These are phyloP conservation scores for Nephila pilipes DNA, from an alignment of 1,140 invertebrate species.

Conservation along the genomic window DNA sequence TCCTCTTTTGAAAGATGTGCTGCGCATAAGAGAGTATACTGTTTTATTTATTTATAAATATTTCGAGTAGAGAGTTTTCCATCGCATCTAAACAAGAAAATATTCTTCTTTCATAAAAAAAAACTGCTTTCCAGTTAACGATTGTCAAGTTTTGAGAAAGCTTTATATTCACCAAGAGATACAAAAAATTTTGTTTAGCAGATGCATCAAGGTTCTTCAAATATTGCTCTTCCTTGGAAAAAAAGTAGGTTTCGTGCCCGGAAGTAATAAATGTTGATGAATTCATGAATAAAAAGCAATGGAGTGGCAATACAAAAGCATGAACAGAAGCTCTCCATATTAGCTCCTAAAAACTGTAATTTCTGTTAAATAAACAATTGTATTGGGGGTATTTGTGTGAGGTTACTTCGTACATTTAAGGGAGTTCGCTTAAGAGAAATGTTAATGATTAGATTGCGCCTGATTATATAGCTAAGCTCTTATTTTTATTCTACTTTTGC, in stretches of 20 bases:
- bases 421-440: slow-evolving; percentile 3
- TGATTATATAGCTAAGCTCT: background rate
- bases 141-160: slow-evolving; percentile 5
- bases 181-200: background rate
- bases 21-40: background rate
- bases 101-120: background rate
- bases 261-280: slow-evolving; percentile 31
- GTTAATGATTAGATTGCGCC: background rate
- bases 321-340: background rate
- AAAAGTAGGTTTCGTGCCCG: background rate
- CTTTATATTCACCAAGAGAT: background rate
- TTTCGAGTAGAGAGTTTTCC: background rate
- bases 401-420: background rate
- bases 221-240: background rate
- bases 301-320: background rate
- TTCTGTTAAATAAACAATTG: background rate
- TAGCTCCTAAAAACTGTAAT: background rate
- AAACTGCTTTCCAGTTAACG: background rate
- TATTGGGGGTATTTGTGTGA: background rate
- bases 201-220: background rate
- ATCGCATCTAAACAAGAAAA: slow-evolving; percentile 10
- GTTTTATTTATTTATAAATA: slow-evolving; percentile 3
- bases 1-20: background rate
- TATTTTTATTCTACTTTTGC: background rate
- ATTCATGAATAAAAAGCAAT: slow-evolving; percentile 6